Conservation (phyloP, 2,113 vertebrate species). For the Alosa alosa region DNA sequence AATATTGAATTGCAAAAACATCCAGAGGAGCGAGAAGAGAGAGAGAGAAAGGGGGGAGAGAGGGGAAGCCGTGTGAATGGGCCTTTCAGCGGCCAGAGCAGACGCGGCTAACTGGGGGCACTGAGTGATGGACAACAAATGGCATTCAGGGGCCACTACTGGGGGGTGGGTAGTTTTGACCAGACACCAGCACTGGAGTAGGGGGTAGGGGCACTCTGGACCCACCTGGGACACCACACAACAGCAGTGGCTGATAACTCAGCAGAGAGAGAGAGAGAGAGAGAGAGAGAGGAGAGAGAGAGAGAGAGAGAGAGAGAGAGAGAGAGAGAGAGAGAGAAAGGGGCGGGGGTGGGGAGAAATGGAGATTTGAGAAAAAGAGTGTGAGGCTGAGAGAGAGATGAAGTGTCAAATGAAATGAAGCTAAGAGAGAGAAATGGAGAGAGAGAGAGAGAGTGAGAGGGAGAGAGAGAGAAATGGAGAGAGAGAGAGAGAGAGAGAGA, state of each 20-base stretch:
- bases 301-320: not conserved
- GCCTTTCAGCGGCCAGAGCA: constrained; percentile 77
- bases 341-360: not conserved
- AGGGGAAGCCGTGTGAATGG: constrained; percentile 83
- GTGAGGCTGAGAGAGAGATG: not conserved
- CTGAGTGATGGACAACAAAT: constrained; percentile 95
- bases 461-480: not conserved
- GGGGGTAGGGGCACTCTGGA: not conserved
- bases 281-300: constrained; percentile 20
- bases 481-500: not conserved
- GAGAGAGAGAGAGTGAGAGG: no score
- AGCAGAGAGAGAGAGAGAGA: constrained; percentile 31
- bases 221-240: constrained; percentile 4
- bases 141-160: constrained; percentile 62
- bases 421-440: not conserved
- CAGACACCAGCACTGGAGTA: not conserved
- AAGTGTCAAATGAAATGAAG: no score
- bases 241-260: constrained; percentile 12
- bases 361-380: no score
- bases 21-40: constrained; percentile 70
- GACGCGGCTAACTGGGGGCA: constrained; percentile 33
- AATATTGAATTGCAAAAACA: constrained; percentile 99
- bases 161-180: not conserved
- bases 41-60: not conserved
- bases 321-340: not conserved